Evolutionary conservation across 2,888 invertebrate species (phyloP), one percentile per base, ranked within the genome.

Genomic region (Mystacides longicornis): DNA sequence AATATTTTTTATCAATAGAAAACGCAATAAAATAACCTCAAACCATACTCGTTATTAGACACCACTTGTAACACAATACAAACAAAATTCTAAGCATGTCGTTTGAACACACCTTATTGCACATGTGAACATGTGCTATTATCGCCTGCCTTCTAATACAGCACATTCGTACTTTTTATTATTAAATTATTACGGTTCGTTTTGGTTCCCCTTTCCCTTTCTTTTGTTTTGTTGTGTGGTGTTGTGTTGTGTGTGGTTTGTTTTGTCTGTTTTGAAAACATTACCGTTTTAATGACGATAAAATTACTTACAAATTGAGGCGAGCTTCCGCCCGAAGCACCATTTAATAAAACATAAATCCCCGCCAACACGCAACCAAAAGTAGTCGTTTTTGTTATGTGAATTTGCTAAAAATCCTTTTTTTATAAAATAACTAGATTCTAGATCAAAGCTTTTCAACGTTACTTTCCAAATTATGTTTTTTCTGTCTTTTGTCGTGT

Each of bases 331-430:
- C 58, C 58, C 9, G 43, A 22, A 42, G 58, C 53, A 31, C 11
- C 53, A 45, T 47, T 58, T 58, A 58, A 58, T 56, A 56, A 22
- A 50, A 37, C 52, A 55, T 54, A 55, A 55, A 58, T 58, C 58
- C 55, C n/a, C 50, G 1, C 42, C 18, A 45, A 31, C 52, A 52
- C 52, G 47, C 52, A 31, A 52, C 14, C 5, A n/a, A 16, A 11
- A 16, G n/a, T 18, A 9, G 16, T 16, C 16, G 16, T 18, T 43
- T 43, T n/a, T 18, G 5, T 18, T 16, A 5, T 43, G n/a, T n/a
- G n/a, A n/a, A n/a, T n/a, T n/a, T n/a, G n/a, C n/a, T n/a, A n/a
- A n/a, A n/a, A n/a, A n/a, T n/a, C n/a, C n/a, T n/a, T n/a, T n/a
- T n/a, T n/a, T n/a, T n/a, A n/a, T n/a, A n/a, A n/a, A n/a, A n/a